phyloP scores from a whole-genome alignment of 2,113 vertebrate genomes.

The Oncorhynchus kisutch region DNA sequence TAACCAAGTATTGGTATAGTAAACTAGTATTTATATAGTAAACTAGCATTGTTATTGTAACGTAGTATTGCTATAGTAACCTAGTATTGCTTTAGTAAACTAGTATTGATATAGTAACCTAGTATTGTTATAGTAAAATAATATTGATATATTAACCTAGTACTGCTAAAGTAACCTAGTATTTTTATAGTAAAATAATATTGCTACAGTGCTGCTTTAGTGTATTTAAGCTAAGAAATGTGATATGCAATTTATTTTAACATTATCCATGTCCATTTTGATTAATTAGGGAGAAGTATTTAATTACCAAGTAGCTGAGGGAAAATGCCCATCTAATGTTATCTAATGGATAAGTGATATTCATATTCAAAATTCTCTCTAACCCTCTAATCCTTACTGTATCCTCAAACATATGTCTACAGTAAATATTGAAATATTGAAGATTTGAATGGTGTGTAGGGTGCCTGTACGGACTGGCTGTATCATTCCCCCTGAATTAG shows the following conservation, averaged over 20 bases:
- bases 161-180: too few species aligned
- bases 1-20: not conserved
- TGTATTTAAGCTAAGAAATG: too few species aligned
- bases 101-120: not conserved
- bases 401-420: not conserved
- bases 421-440: conserved; percentile 1
- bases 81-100: not conserved
- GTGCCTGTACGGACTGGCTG: conserved; percentile 54
- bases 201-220: too few species aligned
- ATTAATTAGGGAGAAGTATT: too few species aligned
- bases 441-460: not conserved
- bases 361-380: too few species aligned
- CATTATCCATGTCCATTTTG: too few species aligned
- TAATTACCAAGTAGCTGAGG: too few species aligned
- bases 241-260: too few species aligned
- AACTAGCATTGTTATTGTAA: not conserved
- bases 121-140: too few species aligned
- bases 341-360: too few species aligned
- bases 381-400: not conserved
- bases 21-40: not conserved
- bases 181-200: not conserved
- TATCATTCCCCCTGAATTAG: conserved; percentile 86
- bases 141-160: too few species aligned
- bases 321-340: too few species aligned
- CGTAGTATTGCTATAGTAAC: not conserved